Evolutionary conservation across 2,888 invertebrate genomes (phyloP).

Genomic region (Brenthis ino): DNA sequence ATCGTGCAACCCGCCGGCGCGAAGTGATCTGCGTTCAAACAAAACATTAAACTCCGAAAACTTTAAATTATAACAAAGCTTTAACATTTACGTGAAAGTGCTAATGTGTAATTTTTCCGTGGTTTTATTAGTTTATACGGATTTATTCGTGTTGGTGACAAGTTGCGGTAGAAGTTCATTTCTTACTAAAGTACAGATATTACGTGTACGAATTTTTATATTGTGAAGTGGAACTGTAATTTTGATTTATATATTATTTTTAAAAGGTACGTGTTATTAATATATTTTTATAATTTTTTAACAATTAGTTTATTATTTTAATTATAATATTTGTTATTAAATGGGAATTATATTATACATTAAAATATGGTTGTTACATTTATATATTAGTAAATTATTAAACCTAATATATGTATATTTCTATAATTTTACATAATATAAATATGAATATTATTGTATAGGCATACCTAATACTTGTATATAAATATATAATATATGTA

Average conservation of each 20-base stretch:
- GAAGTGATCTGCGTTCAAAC: conserved; percentile 51
- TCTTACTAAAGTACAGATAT: conserved; percentile 36
- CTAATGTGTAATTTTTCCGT: conserved; percentile 20
- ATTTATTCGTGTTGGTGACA: conserved; percentile 56
- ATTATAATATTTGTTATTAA: too few species aligned
- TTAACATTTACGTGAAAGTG: conserved; percentile 31
- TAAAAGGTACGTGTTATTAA: not conserved
- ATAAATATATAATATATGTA: too few species aligned
- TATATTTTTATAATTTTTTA: not conserved
- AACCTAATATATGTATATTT: too few species aligned
- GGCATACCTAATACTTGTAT: too few species aligned
- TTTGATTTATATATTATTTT: conserved; percentile 12
- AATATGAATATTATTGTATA: too few species aligned
- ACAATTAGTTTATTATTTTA: conserved; percentile 2
- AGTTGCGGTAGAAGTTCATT: conserved; percentile 68
- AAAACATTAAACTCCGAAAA: conserved; percentile 22
- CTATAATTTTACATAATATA: too few species aligned
- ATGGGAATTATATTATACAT: too few species aligned
- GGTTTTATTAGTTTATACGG: conserved; percentile 43
- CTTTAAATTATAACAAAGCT: conserved; percentile 11
- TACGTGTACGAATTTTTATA: conserved; percentile 28
- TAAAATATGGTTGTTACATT: too few species aligned
- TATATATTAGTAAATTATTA: too few species aligned
- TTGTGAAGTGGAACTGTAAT: conserved; percentile 27
- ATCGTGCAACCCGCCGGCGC: conserved; percentile 67